A percentile compares a stretch with the other conserved stretches of the same genome.
phyloP scores from a whole-genome alignment of 2,113 vertebrate genomes.

The Hippopotamus amphibius region DNA sequence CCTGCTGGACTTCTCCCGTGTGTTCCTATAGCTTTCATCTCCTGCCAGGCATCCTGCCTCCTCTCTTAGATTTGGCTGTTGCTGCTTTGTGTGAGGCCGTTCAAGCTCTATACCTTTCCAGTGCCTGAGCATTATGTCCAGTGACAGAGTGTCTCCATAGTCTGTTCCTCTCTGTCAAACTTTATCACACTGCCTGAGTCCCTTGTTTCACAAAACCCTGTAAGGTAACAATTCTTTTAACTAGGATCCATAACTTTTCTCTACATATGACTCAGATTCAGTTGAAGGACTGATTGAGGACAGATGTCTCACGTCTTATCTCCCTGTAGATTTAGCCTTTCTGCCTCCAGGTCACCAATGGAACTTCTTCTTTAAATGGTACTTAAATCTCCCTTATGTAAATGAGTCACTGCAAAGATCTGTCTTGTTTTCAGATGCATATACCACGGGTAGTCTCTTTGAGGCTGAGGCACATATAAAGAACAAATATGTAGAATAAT shows the following conservation, averaged over 20 bases:
- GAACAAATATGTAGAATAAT: background rate
- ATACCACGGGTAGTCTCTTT: background rate
- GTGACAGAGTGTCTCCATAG: fast-evolving
- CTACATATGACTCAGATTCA: background rate
- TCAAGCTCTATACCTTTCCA: background rate
- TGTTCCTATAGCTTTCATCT: too few relatives aligned
- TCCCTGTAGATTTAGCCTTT: background rate
- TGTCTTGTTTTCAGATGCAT: background rate
- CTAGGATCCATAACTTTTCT: background rate
- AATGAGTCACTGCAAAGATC: background rate
- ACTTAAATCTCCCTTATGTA: background rate
- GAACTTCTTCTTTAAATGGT: background rate
- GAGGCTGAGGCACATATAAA: background rate
- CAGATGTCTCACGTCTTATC: background rate
- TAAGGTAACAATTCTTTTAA: background rate
- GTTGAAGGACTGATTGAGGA: background rate
- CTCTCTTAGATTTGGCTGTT: background rate
- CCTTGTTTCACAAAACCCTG: background rate
- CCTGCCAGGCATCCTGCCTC: background rate
- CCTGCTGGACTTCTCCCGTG: background rate
- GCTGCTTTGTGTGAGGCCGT: background rate
- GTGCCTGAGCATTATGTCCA: too few relatives aligned
- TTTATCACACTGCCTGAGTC: background rate
- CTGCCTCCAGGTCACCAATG: background rate
- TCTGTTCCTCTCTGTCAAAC: background rate